Evolutionary conservation across 2,888 invertebrate species (phyloP).

Genomic region (Drosophila kanekoi): DNA sequence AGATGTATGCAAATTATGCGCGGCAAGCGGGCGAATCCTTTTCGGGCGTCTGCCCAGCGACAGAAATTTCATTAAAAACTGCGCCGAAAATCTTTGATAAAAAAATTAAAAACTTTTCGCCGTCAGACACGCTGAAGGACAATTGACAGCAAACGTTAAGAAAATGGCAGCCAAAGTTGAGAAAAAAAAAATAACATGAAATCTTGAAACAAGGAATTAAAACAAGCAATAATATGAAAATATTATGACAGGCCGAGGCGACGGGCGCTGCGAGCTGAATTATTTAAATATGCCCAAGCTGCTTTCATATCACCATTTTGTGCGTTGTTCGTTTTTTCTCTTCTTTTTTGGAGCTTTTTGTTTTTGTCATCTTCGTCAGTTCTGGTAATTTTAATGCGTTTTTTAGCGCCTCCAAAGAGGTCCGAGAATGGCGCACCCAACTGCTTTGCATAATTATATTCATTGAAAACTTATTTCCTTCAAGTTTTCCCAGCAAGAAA

Average conservation of each 20-base stretch:
- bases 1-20: slow-evolving; percentile 69
- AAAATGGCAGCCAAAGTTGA: slow-evolving; percentile 16
- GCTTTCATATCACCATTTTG: slow-evolving; percentile 69
- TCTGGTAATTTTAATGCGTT: slow-evolving; percentile 62
- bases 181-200: slow-evolving; percentile 51
- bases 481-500: slow-evolving; percentile 62
- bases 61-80: slow-evolving; percentile 76
- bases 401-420: slow-evolving; percentile 38
- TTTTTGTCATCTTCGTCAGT: slow-evolving; percentile 48
- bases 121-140: slow-evolving; percentile 56
- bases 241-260: slow-evolving; percentile 66
- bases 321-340: slow-evolving; percentile 1
- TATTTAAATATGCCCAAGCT: slow-evolving; percentile 77
- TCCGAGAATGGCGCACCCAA: slow-evolving; percentile 29
- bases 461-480: slow-evolving; percentile 82
- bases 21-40: slow-evolving; percentile 63
- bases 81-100: slow-evolving; percentile 69
- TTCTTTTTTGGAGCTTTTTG: slow-evolving; percentile 16
- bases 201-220: slow-evolving; percentile 76
- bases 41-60: slow-evolving; percentile 46
- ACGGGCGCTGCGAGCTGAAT: slow-evolving; percentile 30
- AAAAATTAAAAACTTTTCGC: slow-evolving; percentile 73
- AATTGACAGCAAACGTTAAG: slow-evolving; percentile 60
- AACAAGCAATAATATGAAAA: slow-evolving; percentile 79
- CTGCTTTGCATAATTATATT: slow-evolving; percentile 84